phyloP scores from a whole-genome alignment of 2,113 vertebrate species.

The Corvus moneduloides region DNA sequence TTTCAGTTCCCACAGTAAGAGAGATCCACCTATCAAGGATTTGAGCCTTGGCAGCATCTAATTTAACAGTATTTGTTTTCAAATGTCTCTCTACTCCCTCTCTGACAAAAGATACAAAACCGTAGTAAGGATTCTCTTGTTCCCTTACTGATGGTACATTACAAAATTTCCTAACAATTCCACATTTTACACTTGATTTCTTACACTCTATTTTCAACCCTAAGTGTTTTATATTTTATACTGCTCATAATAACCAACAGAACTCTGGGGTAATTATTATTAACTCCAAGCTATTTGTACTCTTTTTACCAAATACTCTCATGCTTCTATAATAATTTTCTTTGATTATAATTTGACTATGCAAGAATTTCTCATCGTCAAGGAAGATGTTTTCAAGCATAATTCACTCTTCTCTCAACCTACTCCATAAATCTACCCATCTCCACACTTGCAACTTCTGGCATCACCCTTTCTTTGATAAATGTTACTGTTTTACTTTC shows the following conservation, averaged over 20 bases:
- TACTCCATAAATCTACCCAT: not conserved
- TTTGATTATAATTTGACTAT: slow-evolving; percentile 3
- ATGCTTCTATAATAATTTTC: not conserved
- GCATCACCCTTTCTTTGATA: not conserved
- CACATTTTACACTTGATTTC: not conserved
- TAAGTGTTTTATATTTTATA: not conserved
- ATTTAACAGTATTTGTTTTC: not conserved
- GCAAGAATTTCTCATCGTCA: not conserved
- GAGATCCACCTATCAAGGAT: not conserved
- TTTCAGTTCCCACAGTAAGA: not conserved
- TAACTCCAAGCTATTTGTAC: not conserved
- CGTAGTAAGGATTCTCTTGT: not conserved
- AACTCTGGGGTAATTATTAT: not conserved
- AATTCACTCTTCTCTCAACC: not conserved
- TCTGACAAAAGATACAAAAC: not conserved
- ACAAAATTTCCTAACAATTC: not conserved
- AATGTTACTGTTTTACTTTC: not conserved
- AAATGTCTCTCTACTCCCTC: not conserved
- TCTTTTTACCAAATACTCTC: not conserved
- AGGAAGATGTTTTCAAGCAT: not conserved
- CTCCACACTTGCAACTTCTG: not conserved
- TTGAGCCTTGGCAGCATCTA: not conserved
- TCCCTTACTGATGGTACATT: not conserved
- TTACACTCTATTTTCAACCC: not conserved
- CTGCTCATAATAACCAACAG: not conserved